A percentile compares a stretch with the other conserved stretches of the same genome.
Conservation (phyloP, 2,113 vertebrate species). For the Dicerorhinus sumatrensis region DNA sequence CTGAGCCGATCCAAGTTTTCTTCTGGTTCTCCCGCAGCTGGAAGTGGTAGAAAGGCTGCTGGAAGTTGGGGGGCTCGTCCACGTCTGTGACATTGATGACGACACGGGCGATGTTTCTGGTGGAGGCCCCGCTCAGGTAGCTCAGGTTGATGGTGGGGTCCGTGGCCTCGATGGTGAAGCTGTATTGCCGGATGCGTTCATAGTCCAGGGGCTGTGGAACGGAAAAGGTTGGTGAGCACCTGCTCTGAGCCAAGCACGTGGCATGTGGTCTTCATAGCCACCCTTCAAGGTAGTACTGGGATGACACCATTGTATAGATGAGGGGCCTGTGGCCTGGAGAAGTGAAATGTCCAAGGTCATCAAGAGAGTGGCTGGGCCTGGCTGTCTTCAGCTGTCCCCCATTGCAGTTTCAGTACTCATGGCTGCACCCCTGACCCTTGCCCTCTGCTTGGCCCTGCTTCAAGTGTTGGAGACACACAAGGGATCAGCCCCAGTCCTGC, state of each 20-base stretch:
- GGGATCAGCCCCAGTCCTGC: background rate
- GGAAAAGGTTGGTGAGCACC: background rate
- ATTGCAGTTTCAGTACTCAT: background rate
- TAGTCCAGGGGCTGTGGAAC: conserved; percentile 92
- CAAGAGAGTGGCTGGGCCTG: background rate
- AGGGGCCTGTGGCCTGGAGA: background rate
- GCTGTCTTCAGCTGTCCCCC: background rate
- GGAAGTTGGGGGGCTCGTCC: conserved; percentile 94
- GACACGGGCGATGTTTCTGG: conserved; percentile 84
- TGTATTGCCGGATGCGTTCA: conserved; percentile 86
- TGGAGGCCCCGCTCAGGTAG: conserved; percentile 66
- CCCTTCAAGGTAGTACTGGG: background rate
- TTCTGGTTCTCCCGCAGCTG: conserved; percentile 88
- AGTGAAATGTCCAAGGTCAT: background rate
- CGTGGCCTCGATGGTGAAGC: conserved; percentile 87
- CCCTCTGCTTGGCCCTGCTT: background rate
- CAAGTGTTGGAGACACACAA: background rate
- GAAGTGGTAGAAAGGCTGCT: conserved; percentile 88
- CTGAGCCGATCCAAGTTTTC: conserved; percentile 84
- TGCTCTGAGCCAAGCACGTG: background rate
- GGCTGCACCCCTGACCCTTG: background rate
- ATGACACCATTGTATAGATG: background rate
- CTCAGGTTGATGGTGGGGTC: conserved; percentile 85
- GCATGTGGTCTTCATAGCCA: background rate
- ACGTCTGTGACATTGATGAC: conserved; percentile 91